Evolutionary conservation across 2,113 vertebrate genomes (phyloP), one percentile per base, ranked within the genome.

Genomic region (Ancistrus triradiatus): DNA sequence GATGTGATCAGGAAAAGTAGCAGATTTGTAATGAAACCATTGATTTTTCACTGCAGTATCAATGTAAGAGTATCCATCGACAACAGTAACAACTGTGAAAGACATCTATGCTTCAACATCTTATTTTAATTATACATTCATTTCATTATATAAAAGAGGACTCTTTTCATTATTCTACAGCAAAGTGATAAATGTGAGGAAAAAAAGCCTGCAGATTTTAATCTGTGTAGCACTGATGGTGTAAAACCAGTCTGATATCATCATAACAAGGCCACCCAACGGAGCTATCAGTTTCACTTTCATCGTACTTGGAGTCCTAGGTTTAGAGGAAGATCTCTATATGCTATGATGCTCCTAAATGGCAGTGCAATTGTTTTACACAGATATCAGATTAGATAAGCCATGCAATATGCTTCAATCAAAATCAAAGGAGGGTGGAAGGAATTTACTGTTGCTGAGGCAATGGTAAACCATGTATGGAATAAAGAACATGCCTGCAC

Each of bases 1-100:
- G 38, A 69, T 70, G 66, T 74, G 68, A 76, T 66, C 57, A 76
- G 75, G 68, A 69, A 37, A 53, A 61, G 27, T 4, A 31, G 27
- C 27, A 31, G 27, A 31, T 31, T 4, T 31, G 27, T 31, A 31
- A 31, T 31, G 27, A 4, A 31, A 31, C 27, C 27, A 19, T 4
- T 50, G 14, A 11, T 27, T 38, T 18, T 19, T 69, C 24, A 69
- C n/a, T 57, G 27, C 21, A 10, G 43, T 35, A 24, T 48, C 27
- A 38, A 3, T n/a, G 9, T n/a, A n/a, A n/a, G n/a, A n/a, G n/a
- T n/a, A n/a, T n/a, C n/a, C n/a, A n/a, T n/a, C n/a, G n/a, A n/a
- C n/a, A n/a, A n/a, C n/a, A n/a, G n/a, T n/a, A n/a, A n/a, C n/a
- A n/a, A n/a, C n/a, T n/a, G n/a, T n/a, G n/a, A n/a, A n/a, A n/a